Percentiles rank a stretch among this genome's conserved stretches.
Conservation (phyloP, 1,140 invertebrate genomes). For the Adelges cooleyi region DNA sequence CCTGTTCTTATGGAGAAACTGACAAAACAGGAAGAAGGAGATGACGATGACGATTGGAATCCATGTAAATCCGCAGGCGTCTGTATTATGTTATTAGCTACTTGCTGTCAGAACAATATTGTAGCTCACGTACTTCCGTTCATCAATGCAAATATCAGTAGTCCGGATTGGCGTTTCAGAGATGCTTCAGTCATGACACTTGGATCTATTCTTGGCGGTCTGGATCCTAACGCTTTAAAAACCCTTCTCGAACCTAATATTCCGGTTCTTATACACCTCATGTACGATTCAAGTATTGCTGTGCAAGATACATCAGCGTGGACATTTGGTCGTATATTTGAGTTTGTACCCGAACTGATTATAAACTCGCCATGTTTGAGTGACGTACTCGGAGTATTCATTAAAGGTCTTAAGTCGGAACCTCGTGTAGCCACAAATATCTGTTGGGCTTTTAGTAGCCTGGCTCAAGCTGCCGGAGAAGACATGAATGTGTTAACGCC, state of each 20-base stretch:
- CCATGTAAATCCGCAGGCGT: constrained; percentile 98
- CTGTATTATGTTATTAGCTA: constrained; percentile 94
- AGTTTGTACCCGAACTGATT: constrained; percentile 90
- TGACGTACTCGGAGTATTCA: constrained; percentile 75
- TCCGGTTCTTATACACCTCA: constrained; percentile 82
- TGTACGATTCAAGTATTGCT: constrained; percentile 84
- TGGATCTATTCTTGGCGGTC: constrained; percentile 87
- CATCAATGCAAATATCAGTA: constrained; percentile 88
- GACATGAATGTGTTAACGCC: constrained; percentile 60
- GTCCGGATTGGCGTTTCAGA: constrained; percentile 83
- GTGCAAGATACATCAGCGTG: constrained; percentile 96
- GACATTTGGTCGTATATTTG: constrained; percentile 95
- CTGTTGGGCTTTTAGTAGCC: constrained; percentile 97
- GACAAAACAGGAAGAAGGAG: constrained; percentile 85
- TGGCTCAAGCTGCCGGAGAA: constrained; percentile 96
- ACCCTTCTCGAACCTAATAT: constrained; percentile 93
- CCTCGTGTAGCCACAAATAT: constrained; percentile 95
- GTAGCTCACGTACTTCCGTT: constrained; percentile 95
- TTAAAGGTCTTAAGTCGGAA: constrained; percentile 79
- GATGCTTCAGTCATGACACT: constrained; percentile 99
- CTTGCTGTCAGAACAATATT: constrained; percentile 94
- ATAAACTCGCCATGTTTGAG: constrained; percentile 62
- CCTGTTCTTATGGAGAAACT: constrained; percentile 88
- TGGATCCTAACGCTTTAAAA: constrained; percentile 75
- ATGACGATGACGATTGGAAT: constrained; percentile 99